phyloP scores from a whole-genome alignment of 2,797 vertebrate genomes.

The Meda fulgida region DNA sequence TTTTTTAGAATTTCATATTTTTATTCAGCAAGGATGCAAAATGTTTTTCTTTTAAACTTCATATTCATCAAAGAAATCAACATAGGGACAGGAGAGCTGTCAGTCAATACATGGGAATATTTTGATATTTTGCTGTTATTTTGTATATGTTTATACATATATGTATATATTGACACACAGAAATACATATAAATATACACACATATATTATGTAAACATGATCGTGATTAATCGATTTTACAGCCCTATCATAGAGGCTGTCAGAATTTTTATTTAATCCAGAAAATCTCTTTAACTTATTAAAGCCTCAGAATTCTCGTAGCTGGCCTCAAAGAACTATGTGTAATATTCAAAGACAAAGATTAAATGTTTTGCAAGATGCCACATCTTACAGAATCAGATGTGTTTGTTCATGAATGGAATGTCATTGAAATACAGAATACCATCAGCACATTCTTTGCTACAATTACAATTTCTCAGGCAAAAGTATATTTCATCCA shows the following conservation, averaged over 20 bases:
- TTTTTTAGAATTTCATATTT: not conserved
- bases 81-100: not conserved
- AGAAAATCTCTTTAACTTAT: not conserved
- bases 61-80: too few species aligned
- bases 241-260: not conserved
- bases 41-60: not conserved
- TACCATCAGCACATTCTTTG: constrained; percentile 10
- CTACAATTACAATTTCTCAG: not conserved
- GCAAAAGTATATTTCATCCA: not conserved
- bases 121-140: too few species aligned
- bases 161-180: too few species aligned
- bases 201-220: too few species aligned
- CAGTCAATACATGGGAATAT: not conserved
- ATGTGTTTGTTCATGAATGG: not conserved
- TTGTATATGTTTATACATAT: too few species aligned
- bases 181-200: too few species aligned
- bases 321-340: not conserved
- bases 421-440: not conserved
- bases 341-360: not conserved
- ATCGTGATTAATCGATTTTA: too few species aligned
- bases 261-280: not conserved
- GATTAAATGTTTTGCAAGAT: not conserved
- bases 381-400: not conserved
- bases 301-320: not conserved
- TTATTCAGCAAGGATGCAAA: not conserved